A percentile compares a stretch with the other conserved stretches of the same genome.
phyloP scores from a whole-genome alignment of 1,140 invertebrate species.

The Chrysoperla carnea region DNA sequence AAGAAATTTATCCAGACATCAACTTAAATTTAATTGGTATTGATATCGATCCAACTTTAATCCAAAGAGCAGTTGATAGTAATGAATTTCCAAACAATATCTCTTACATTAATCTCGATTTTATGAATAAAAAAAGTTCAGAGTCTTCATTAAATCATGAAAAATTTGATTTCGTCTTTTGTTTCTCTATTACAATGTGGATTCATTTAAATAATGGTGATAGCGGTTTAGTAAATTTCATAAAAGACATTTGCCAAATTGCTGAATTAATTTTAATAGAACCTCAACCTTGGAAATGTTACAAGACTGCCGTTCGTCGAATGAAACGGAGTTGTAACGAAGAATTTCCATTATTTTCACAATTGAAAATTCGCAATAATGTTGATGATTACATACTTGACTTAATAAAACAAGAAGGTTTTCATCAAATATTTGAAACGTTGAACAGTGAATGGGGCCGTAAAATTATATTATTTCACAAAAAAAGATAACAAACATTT shows the following conservation, averaged over 20 bases:
- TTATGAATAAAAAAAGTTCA: constrained; percentile 29
- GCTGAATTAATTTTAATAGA: constrained; percentile 48
- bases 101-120: constrained; percentile 37
- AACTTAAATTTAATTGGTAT: constrained; percentile 42
- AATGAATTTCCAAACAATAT: constrained; percentile 26
- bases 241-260: constrained; percentile 30
- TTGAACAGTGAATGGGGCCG: constrained; percentile 43
- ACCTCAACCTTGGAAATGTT: constrained; percentile 69
- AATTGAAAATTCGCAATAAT: constrained; percentile 36
- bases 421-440: constrained; percentile 35
- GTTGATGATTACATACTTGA: constrained; percentile 38
- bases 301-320: constrained; percentile 49
- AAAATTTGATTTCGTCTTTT: constrained; percentile 52
- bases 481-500: too few relatives aligned
- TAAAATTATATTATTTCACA: constrained; percentile 33
- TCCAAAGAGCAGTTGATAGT: constrained; percentile 39
- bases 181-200: constrained; percentile 77
- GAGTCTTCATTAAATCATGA: constrained; percentile 21
- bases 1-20: constrained; percentile 22
- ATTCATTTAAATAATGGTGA: constrained; percentile 71
- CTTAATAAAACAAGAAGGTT: constrained; percentile 28
- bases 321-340: constrained; percentile 34
- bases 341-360: constrained; percentile 36
- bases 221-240: constrained; percentile 37
- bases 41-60: constrained; percentile 53